These are phyloP conservation scores for Coilia nasus DNA, from an alignment of 2,797 vertebrate species.

Conservation along the genomic window DNA sequence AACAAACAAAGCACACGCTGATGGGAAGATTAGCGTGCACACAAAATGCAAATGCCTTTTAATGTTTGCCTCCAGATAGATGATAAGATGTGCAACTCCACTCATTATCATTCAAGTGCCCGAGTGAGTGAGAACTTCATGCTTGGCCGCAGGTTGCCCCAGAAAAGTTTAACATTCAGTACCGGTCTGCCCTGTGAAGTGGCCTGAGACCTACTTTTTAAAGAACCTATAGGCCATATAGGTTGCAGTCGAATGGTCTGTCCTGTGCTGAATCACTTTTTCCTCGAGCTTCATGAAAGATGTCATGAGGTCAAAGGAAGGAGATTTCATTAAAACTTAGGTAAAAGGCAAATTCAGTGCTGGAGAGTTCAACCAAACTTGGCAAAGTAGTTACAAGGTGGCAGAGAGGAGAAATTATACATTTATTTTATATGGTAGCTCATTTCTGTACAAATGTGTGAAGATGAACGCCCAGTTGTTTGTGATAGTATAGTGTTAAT, in stretches of 20 bases:
- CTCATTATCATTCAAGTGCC: neutral
- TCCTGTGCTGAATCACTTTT: too few relatives aligned
- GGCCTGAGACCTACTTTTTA: neutral
- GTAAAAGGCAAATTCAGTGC: too few relatives aligned
- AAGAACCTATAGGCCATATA: neutral
- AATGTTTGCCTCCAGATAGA: slow-evolving; percentile 24
- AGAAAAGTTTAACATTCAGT: neutral
- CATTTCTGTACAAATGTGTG: neutral
- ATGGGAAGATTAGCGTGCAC: slow-evolving; percentile 13
- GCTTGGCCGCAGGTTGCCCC: neutral
- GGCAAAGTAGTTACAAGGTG: too few relatives aligned
- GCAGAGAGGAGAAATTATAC: too few relatives aligned
- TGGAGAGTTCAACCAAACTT: too few relatives aligned
- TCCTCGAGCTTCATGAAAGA: too few relatives aligned
- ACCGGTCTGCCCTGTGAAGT: neutral
- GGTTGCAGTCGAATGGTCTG: neutral
- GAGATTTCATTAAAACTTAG: too few relatives aligned
- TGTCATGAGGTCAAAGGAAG: too few relatives aligned
- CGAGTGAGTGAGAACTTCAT: neutral
- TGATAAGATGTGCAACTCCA: slow-evolving; percentile 1
- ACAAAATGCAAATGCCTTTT: slow-evolving; percentile 16
- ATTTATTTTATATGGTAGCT: neutral
- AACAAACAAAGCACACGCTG: slow-evolving; percentile 1
- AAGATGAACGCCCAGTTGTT: neutral
- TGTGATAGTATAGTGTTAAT: neutral